A percentile compares a stretch with the other conserved stretches of the same genome.
Evolutionary conservation across 2,797 vertebrate genomes (phyloP).

Genomic region (Poecilia gillii): DNA sequence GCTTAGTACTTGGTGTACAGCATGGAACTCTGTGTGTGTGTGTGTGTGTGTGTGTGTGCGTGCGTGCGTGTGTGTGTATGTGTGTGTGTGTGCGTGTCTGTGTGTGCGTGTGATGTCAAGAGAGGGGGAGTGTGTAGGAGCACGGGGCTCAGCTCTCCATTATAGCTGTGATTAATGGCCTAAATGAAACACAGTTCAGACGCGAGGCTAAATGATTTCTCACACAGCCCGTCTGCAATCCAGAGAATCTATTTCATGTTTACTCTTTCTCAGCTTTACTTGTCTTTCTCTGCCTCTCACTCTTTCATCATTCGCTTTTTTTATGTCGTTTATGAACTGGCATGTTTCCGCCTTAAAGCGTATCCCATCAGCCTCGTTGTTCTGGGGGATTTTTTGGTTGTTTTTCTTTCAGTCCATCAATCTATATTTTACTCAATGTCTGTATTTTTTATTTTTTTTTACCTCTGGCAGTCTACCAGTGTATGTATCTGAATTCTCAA

Average conservation of each 20-base stretch:
- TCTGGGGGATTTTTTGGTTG: slow-evolving; percentile 22
- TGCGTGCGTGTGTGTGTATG: too few species aligned
- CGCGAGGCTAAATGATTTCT: slow-evolving; percentile 59
- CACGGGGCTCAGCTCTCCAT: slow-evolving; percentile 51
- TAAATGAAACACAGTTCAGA: slow-evolving; percentile 64
- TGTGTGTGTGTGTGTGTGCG: not conserved
- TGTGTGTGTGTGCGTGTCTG: not conserved
- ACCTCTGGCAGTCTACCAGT: not conserved
- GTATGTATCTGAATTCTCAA: slow-evolving; percentile 27
- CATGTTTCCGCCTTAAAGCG: slow-evolving; percentile 1
- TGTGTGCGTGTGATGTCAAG: slow-evolving; percentile 28
- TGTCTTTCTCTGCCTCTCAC: slow-evolving; percentile 14
- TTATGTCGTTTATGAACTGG: slow-evolving; percentile 36
- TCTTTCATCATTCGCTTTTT: slow-evolving; percentile 37
- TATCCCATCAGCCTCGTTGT: slow-evolving; percentile 16
- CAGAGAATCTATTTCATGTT: slow-evolving; percentile 49
- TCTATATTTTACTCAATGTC: slow-evolving; percentile 27
- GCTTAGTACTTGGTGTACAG: slow-evolving; percentile 34
- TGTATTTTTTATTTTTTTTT: not conserved
- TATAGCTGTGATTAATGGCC: slow-evolving; percentile 65
- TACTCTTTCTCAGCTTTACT: slow-evolving; percentile 10
- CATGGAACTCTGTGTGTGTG: slow-evolving; percentile 5
- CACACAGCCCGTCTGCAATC: slow-evolving; percentile 40
- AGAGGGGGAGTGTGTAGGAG: slow-evolving; percentile 37
- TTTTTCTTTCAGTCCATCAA: slow-evolving; percentile 25